These are phyloP conservation scores for Macropis europaea DNA, from an alignment of 2,888 invertebrate genomes.

Conservation along the genomic window DNA sequence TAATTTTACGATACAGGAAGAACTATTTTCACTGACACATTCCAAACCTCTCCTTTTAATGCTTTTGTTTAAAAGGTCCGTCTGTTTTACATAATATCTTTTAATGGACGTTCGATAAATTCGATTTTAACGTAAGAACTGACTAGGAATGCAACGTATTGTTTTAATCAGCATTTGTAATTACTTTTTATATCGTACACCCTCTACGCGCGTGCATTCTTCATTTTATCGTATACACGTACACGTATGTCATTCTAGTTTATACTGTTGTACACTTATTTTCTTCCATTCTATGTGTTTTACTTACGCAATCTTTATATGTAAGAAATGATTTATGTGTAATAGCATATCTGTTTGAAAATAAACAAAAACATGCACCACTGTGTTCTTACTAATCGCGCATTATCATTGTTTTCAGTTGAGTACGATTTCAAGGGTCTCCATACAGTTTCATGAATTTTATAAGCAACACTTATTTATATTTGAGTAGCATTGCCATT, in stretches of 20 bases:
- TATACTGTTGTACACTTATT: conserved; percentile 38
- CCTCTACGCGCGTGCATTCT: neutral
- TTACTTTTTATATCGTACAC: conserved; percentile 21
- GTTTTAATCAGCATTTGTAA: conserved; percentile 33
- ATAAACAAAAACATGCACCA: conserved; percentile 31
- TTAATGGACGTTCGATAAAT: conserved; percentile 14
- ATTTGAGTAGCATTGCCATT: neutral
- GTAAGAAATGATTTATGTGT: conserved; percentile 36
- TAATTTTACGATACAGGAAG: conserved; percentile 62
- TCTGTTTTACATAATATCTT: conserved; percentile 19
- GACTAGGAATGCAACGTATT: conserved; percentile 16
- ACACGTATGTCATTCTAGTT: conserved; percentile 26
- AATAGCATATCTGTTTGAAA: conserved; percentile 42
- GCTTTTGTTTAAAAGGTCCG: conserved; percentile 11
- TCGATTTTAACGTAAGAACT: conserved; percentile 4
- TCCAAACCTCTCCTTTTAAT: conserved; percentile 49
- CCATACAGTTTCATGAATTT: neutral
- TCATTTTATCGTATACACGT: conserved; percentile 15
- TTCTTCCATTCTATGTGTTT: conserved; percentile 34
- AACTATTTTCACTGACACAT: conserved; percentile 51
- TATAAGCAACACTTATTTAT: conserved; percentile 4
- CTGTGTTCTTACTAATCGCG: conserved; percentile 3
- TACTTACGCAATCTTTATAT: conserved; percentile 34
- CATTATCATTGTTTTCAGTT: neutral
- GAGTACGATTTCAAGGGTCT: neutral